Evolutionary conservation across 2,888 invertebrate species (phyloP), one percentile per base, ranked within the genome.

Genomic region (Arrhopalites spinosus): DNA sequence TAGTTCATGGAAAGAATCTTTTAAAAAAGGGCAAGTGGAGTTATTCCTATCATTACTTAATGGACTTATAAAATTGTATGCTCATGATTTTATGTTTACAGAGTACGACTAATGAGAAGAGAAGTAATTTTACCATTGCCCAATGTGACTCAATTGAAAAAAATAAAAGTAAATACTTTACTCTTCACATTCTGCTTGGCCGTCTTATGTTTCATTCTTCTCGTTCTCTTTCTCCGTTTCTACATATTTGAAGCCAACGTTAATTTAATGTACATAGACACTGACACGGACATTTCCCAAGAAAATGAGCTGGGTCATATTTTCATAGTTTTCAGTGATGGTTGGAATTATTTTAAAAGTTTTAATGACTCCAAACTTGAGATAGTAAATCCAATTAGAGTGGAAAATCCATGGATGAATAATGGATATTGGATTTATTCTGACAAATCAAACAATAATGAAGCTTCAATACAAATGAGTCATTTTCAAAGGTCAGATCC

Each of bases 241-340:
- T 73, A 73, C 27, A 17, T 63, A n/a, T 73, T 73, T 27, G 73
- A 73, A 47, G 73, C 73, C 17, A n/a, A 47, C 1, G n/a, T 73
- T 0, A 63, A 61, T 43, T 11, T 64, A 1, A 64, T 73, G 25
- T 47, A 63, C n/a, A 27, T 73, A 20, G 73, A 73, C 43, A 27
- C 20, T 5, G 3, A 15, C 25, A 45, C 43, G 7, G 73, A 73
- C 64, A 17, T 63, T 13, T 11, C 7, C 5, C 25, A 27, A 45
- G 50, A n/a, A 63, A 63, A 63, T 15, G 17, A 47, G 5, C 29
- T 47, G 20, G 64, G 70, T 5, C 1, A 64, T 36, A 8, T n/a
- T n/a, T n/a, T 3, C 17, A 15, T 17, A 29, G 29, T 5, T 1
- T 15, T 27, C 29, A 27, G 50, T n/a, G 23, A 15, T 50, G 64